Conservation (phyloP, 2,797 vertebrate species). For the Glossophaga mutica region DNA sequence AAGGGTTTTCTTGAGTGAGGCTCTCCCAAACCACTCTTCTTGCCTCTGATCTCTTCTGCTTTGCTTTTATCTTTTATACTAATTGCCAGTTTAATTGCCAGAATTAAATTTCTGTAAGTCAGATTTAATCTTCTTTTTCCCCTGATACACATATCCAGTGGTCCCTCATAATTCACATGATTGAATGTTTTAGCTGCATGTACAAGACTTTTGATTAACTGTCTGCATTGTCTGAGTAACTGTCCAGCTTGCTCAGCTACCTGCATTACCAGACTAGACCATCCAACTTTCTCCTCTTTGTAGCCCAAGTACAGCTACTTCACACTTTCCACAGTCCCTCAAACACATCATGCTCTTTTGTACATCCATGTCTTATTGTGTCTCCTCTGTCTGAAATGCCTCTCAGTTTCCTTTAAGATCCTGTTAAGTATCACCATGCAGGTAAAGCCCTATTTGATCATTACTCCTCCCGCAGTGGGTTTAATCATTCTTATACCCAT, state of each 20-base stretch:
- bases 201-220: not conserved
- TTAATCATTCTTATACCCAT: not conserved
- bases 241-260: not conserved
- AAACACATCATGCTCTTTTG: not conserved
- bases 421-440: not conserved
- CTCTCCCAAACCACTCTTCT: not conserved
- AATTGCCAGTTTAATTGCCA: not conserved
- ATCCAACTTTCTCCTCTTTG: not conserved
- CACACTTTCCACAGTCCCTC: not conserved
- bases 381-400: not conserved
- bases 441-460: not conserved
- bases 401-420: not conserved
- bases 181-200: not conserved
- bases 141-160: not conserved
- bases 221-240: not conserved
- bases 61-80: not conserved
- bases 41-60: not conserved
- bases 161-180: not conserved
- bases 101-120: constrained; percentile 45
- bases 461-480: not conserved
- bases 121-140: not conserved
- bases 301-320: not conserved
- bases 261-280: not conserved
- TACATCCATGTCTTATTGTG: not conserved
- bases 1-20: not conserved